Evolutionary conservation across 2,113 vertebrate genomes (phyloP), one percentile per base, ranked within the genome.

Genomic region (Trogon melanurus): DNA sequence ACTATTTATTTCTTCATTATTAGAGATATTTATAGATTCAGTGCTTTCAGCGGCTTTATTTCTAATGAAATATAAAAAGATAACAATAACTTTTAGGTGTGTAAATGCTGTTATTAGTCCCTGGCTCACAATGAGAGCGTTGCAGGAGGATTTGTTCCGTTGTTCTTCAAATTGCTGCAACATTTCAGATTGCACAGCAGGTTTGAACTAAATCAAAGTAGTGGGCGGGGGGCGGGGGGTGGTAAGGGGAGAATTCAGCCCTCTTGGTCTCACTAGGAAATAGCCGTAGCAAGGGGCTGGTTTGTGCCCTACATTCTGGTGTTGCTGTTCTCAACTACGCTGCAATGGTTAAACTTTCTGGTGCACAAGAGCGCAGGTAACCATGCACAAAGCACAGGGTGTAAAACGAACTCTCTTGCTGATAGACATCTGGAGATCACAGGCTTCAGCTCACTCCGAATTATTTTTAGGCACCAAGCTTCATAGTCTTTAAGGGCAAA

Each of bases 401-500:
- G 83, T 58, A 57, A 58, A 86, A 41, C 3, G 6, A 95, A 44
- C 87, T 94, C 95, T 89, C 95, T 78, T 78, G 94, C 95, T 57
- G 79, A 96, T 69, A 71, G 13, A 79, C 97, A 84, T 88, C 97
- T 93, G 91, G 91, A 95, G 95, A 96, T 92, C 69, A 10, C 95
- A 70, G 72, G 3, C 92, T 96, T 4, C 96, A 21, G 72, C 89
- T 95, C 95, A 11, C 91, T 81, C 79, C 1, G 50, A 79, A 80
- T 97, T 97, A 94, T 97, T 97, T 96, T 95, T 96, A 97, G 96
- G 96, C 94, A 96, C 89, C 93, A 92, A 95, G 95, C 69, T 95
- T 90, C 82, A 0, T 12, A 57, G 69, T 91, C 82, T 97, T 91
- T 96, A 54, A 97, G 88, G 94, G 94, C 88, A 84, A 94, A 93